These are phyloP conservation scores for Pangasius djambal DNA, from an alignment of 2,797 vertebrate genomes.

Conservation along the genomic window DNA sequence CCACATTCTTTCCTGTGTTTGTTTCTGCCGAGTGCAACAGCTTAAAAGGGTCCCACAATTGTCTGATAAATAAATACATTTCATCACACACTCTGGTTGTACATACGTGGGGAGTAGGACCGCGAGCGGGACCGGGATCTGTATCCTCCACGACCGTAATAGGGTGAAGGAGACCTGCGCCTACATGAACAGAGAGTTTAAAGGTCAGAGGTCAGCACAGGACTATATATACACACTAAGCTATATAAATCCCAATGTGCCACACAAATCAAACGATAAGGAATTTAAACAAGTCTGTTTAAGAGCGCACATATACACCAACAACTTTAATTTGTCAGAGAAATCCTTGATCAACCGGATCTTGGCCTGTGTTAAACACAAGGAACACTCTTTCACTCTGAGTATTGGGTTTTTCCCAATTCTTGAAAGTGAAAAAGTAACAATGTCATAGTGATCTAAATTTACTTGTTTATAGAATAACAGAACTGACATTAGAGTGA, in stretches of 20 bases:
- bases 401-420: background rate
- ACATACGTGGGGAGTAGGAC: conserved; percentile 95
- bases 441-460: background rate
- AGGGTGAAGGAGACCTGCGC: conserved; percentile 92
- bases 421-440: background rate
- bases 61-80: background rate
- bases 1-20: background rate
- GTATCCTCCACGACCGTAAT: conserved; percentile 88
- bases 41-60: background rate
- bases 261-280: background rate
- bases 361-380: background rate
- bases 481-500: background rate
- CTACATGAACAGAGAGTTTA: conserved; percentile 65
- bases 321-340: background rate
- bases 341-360: background rate
- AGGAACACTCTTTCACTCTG: background rate
- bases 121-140: conserved; percentile 92
- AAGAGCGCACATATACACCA: background rate
- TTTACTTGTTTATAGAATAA: background rate
- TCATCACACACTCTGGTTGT: background rate
- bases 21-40: background rate
- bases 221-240: background rate
- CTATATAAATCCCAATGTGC: background rate
- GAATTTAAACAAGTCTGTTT: background rate
- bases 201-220: background rate